These are phyloP conservation scores for Bruchidius siliquastri DNA, from an alignment of 2,888 invertebrate species.

Conservation along the genomic window DNA sequence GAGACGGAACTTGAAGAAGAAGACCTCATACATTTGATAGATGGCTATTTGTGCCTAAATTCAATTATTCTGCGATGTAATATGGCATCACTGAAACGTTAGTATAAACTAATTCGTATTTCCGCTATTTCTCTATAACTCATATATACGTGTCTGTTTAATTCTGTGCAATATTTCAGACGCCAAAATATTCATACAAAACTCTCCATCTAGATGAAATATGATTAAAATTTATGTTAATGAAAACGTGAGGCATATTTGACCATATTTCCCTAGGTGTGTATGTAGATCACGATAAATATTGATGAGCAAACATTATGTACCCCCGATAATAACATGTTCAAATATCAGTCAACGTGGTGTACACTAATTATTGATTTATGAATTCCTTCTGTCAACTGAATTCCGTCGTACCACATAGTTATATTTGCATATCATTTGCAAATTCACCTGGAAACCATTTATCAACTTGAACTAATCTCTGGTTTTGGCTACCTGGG, in stretches of 20 bases:
- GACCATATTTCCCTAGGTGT: not conserved
- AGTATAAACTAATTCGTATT: too few species aligned
- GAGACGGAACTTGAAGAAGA: too few species aligned
- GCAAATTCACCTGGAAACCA: not conserved
- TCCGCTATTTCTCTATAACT: not conserved
- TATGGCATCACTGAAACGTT: not conserved
- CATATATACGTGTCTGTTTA: not conserved
- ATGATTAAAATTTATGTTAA: not conserved
- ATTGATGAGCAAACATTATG: not conserved
- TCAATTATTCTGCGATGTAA: too few species aligned
- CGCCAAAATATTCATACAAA: not conserved
- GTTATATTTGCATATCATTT: not conserved
- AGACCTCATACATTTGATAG: too few species aligned
- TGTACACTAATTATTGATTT: not conserved
- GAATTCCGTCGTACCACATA: not conserved
- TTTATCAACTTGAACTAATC: too few species aligned
- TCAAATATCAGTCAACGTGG: not conserved
- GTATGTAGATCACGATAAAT: not conserved
- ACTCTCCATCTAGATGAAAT: not conserved
- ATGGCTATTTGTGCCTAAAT: too few species aligned
- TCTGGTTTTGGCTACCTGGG: too few species aligned
- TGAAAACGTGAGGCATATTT: not conserved
- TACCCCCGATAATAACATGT: not conserved
- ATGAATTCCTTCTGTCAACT: not conserved
- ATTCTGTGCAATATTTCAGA: slow-evolving; percentile 1